phyloP scores from a whole-genome alignment of 2,113 vertebrate genomes.

The Raphicerus campestris region DNA sequence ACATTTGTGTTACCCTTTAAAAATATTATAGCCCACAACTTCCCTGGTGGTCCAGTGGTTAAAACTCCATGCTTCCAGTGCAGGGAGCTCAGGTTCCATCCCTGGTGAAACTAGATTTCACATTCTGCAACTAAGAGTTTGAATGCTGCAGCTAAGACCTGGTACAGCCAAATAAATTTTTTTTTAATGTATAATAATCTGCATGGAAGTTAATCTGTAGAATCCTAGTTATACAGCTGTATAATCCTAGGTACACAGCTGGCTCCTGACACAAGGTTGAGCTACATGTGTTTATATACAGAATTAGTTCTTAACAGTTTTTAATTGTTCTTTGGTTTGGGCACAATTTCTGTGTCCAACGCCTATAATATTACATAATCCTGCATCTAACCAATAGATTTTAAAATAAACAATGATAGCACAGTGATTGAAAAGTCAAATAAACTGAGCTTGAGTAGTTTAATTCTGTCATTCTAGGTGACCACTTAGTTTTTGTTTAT shows the following conservation, averaged over 20 bases:
- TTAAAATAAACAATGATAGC: neutral
- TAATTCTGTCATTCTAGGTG: neutral
- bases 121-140: neutral
- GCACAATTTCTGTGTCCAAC: neutral
- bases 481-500: neutral
- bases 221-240: neutral
- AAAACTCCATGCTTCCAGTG: neutral
- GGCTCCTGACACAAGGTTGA: neutral
- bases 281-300: neutral
- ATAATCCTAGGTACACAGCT: neutral
- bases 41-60: neutral
- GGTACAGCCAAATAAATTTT: neutral
- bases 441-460: neutral
- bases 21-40: neutral
- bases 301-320: neutral
- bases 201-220: neutral
- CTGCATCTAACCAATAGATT: neutral
- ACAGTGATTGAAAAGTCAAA: neutral
- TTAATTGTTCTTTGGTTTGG: neutral
- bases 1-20: neutral
- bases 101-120: neutral
- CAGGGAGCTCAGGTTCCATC: neutral
- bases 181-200: neutral
- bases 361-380: neutral
- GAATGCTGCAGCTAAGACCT: neutral